Base-by-base conservation (phyloP, 2,797 vertebrate species). In the Naso thynnoides region DNA sequence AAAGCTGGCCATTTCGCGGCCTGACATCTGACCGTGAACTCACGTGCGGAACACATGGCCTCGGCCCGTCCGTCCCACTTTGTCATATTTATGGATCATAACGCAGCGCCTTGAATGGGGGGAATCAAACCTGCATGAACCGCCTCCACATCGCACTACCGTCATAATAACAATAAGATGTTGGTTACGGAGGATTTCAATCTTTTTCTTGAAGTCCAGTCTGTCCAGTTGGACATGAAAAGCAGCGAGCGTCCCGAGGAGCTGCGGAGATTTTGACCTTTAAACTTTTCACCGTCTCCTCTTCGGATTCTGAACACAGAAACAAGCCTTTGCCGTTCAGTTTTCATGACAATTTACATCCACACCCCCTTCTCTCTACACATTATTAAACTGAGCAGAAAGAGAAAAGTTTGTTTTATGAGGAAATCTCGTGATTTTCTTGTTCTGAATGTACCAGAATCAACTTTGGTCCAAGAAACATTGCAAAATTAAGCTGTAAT, bases 1-100 rank as follows among this genome's bases (percentile, higher is more conserved):
- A 38, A 45, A 49, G 6, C 6, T 45, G 8, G 42, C 23, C 5
- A 24, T 36, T 26, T 45, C 10, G 38, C 68, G 36, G 27, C 18
- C 23, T 52, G 26, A 44, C 44, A 16, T 55, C 19, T 3, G 18
- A 13, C 1, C 3, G 50, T 44, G 41, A 66, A 42, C 31, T 8
- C 65, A 82, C 83, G 70, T 89, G 84, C 24, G 67, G 33, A 73
- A 78, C 81, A 88, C 66, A 77, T 86, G 89, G 73, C 48, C 67
- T 27, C 24, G 5, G 41, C 21, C 21, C 56, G 55, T 27, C 3
- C 0, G 8, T 2, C 8, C 18, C 9, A 16, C 1, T 49, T 5
- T 59, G 23, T 3, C 1, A 29, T 26, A 52, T 42, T 8, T 6
- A 16, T 36, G 67, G 1, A 8, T 38, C 18, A 45, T 50, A 54